A percentile compares a stretch with the other conserved stretches of the same genome.
Conservation (phyloP, 2,797 vertebrate genomes). For the Enteromius trimaculatus region DNA sequence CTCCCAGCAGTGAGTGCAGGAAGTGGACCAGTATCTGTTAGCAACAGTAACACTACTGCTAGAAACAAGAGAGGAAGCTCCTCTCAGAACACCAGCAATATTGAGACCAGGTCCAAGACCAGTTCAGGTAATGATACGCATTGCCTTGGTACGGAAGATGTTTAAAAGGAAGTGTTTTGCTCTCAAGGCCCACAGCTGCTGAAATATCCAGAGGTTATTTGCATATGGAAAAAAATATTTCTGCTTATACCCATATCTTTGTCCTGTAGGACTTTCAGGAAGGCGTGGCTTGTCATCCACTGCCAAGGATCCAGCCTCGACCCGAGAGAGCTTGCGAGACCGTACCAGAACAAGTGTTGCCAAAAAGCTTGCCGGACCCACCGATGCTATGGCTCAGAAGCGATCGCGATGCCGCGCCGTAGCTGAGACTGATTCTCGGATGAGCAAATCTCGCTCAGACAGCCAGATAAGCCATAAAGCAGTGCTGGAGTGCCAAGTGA, state of each 20-base stretch:
- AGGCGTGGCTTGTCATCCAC: slow-evolving; percentile 79
- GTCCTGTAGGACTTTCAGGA: slow-evolving; percentile 63
- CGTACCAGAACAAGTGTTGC: slow-evolving; percentile 76
- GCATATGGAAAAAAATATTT: background rate
- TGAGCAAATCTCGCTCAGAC: slow-evolving; percentile 86
- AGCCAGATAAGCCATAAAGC: slow-evolving; percentile 86
- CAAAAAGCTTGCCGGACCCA: slow-evolving; percentile 75
- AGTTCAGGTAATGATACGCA: slow-evolving; percentile 67
- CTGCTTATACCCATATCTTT: background rate
- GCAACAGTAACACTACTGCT: slow-evolving; percentile 72
- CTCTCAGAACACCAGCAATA: slow-evolving; percentile 64
- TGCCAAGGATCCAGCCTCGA: slow-evolving; percentile 79
- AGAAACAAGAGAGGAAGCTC: slow-evolving; percentile 79
- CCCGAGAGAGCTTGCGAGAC: slow-evolving; percentile 80
- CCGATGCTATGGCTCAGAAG: slow-evolving; percentile 69
- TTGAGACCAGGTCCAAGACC: slow-evolving; percentile 77
- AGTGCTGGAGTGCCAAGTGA: slow-evolving; percentile 83
- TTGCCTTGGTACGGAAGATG: background rate
- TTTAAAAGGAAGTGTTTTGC: background rate
- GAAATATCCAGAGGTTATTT: background rate
- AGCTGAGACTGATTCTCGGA: slow-evolving; percentile 76
- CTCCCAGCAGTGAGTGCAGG: slow-evolving; percentile 72
- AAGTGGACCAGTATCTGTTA: slow-evolving; percentile 74
- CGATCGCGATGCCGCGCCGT: slow-evolving; percentile 79
- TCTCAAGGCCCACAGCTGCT: background rate